A percentile compares a stretch with the other conserved stretches of the same genome.
These are phyloP conservation scores for Procambarus virginalis DNA, from an alignment of 1,140 invertebrate species.

Conservation along the genomic window DNA sequence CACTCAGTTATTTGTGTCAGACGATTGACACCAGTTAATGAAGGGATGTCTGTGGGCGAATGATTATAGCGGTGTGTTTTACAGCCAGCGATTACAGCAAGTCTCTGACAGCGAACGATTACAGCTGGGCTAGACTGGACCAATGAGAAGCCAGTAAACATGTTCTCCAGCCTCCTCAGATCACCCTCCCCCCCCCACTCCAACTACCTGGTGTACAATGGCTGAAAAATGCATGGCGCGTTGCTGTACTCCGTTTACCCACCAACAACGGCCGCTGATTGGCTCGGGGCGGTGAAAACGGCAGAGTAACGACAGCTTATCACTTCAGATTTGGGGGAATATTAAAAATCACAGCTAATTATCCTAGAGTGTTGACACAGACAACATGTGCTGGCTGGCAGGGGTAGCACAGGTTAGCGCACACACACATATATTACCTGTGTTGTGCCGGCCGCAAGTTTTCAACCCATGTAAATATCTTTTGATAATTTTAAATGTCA, in stretches of 20 bases:
- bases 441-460: conserved; percentile 24
- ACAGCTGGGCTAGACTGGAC: background rate
- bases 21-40: background rate
- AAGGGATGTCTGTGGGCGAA: background rate
- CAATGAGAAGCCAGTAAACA: background rate
- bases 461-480: conserved; percentile 29
- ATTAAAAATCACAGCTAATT: conserved; percentile 54
- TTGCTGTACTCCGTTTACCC: background rate
- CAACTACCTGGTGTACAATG: background rate
- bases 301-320: conserved; percentile 42
- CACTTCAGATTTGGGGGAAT: conserved; percentile 47
- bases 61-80: too few species aligned
- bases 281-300: conserved; percentile 5
- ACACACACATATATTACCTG: too few species aligned
- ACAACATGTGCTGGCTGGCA: conserved; percentile 33
- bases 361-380: conserved; percentile 55
- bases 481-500: conserved; percentile 21
- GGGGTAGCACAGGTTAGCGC: background rate
- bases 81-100: too few species aligned
- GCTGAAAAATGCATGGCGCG: background rate
- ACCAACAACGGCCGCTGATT: background rate
- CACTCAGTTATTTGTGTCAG: background rate
- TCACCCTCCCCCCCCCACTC: too few species aligned
- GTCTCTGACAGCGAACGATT: background rate
- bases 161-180: background rate